Base-by-base conservation (phyloP, 2,113 vertebrate species). In the Rhegmatorhina hoffmannsi region DNA sequence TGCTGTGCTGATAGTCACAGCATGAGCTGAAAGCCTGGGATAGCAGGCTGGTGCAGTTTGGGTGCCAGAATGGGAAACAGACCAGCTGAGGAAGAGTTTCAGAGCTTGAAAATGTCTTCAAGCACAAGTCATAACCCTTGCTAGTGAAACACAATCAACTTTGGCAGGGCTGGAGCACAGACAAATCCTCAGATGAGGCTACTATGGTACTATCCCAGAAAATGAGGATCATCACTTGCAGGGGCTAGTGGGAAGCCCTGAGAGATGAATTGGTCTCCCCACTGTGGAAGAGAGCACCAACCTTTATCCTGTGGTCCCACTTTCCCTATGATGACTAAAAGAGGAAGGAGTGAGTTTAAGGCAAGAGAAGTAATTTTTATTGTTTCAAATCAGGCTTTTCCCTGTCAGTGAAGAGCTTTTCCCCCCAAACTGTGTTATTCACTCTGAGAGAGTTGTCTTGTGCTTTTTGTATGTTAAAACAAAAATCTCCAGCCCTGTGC, bases 401-500 rank as follows among this genome's bases (percentile, higher is more conserved):
- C 28, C 59, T 73, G 23, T 10, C 26, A 33, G 1, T 24, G 46
- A 76, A 70, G 60, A 53, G 15, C 8, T 17, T 78, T 70, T 77
- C 47, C 53, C 10, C 31, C n/a, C 40, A 67, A 2, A 16, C 31
- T 15, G 14, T 11, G 0, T 87, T 64, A 47, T 19, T 34, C 44
- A 7, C 53, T n/a, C 17, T 3, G 4, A 26, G 18, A 78, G 28
- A 70, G 44, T 1, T 59, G 13, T 56, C 62, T 33, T 73, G 21
- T 89, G 52, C 36, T 74, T 92, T 87, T 73, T 66, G 46, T 36
- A 76, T 0, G 0, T 60, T 31, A 26, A 89, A 80, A 46, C 28
- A 81, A 46, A 84, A 29, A 2, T 0, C 0, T 6, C 9, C 40
- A 78, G 23, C 21, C 44, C 25, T 0, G 1, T n/a, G 7, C 66